Evolutionary conservation across 2,113 vertebrate genomes (phyloP), one percentile per base, ranked within the genome.

Genomic region (Apteryx owenii): DNA sequence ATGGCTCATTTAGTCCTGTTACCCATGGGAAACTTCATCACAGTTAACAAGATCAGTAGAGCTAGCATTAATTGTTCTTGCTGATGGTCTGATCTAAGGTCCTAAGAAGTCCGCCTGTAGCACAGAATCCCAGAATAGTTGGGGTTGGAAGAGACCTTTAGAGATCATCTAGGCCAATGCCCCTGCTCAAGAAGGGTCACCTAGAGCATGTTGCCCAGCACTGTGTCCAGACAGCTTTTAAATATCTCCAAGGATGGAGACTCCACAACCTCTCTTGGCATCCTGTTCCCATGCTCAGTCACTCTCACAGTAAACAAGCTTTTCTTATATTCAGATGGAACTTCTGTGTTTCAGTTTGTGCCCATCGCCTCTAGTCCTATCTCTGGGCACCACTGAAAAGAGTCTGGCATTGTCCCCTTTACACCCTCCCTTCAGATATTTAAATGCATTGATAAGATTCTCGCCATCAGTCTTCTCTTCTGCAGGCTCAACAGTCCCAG

Each of bases 71-170:
- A 96, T 95, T 96, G 92, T 66, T 81, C 6, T 1, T 81, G 79
- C 72, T 83, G 79, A 92, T 93, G 94, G 91, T 71, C 84, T 95
- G 90, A 94, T 96, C 75, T 90, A 82, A 96, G 91, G 80, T 95
- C 85, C 89, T 95, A 31, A 88, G 82, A 66, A 96, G 86, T 88
- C 64, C 51, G 85, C 87, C 79, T 83, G 2, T 62, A 82, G 58
- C 58, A 31, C 28, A 69, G 44, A 21, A 31, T 21, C 66, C 17
- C 20, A 21, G 42, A 69, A 31, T 33, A 60, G 56, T 19, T 33
- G 56, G 17, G 17, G 18, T 60, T 60, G 56, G 9, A 60, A 33
- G 31, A 12, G 29, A 60, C 56, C 56, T 60, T 60, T 33, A 60
- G 56, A 60, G 56, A 33, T 33, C 17, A 60, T 33, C 10, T 33